Percentiles rank a stretch among this genome's conserved stretches.
phyloP scores from a whole-genome alignment of 1,140 invertebrate genomes.

The Maniola jurtina region DNA sequence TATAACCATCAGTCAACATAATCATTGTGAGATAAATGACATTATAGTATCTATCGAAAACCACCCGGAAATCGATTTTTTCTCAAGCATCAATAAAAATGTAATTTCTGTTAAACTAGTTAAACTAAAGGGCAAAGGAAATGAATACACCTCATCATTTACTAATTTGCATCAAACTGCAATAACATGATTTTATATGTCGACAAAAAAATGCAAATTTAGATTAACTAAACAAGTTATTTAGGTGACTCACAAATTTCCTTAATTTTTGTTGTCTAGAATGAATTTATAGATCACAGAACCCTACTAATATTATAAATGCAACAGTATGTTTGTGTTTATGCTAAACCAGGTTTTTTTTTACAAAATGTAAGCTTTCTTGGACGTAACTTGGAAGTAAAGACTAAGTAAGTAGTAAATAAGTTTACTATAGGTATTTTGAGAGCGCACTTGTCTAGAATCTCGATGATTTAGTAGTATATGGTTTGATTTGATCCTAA shows the following conservation, averaged over 20 bases:
- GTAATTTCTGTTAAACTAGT: background rate
- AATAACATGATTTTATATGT: slow-evolving; percentile 8
- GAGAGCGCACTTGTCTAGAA: too few species aligned
- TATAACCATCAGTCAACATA: too few species aligned
- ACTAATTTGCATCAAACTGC: slow-evolving; percentile 4
- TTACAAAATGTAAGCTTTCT: too few species aligned
- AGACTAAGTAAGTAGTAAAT: too few species aligned
- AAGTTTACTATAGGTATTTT: too few species aligned
- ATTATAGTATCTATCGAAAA: background rate
- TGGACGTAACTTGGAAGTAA: too few species aligned
- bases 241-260: slow-evolving; percentile 4
- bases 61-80: background rate
- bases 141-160: background rate
- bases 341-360: too few species aligned
- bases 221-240: background rate
- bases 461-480: too few species aligned
- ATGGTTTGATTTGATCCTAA: too few species aligned
- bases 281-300: background rate
- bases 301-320: background rate
- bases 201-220: slow-evolving; percentile 1
- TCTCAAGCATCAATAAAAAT: background rate
- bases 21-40: too few species aligned
- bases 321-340: too few species aligned
- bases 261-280: slow-evolving; percentile 6
- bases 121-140: slow-evolving; percentile 8